Percentiles rank a stretch among this genome's conserved stretches.
These are phyloP conservation scores for Nomada fucata DNA, from an alignment of 2,888 invertebrate genomes.

Conservation along the genomic window DNA sequence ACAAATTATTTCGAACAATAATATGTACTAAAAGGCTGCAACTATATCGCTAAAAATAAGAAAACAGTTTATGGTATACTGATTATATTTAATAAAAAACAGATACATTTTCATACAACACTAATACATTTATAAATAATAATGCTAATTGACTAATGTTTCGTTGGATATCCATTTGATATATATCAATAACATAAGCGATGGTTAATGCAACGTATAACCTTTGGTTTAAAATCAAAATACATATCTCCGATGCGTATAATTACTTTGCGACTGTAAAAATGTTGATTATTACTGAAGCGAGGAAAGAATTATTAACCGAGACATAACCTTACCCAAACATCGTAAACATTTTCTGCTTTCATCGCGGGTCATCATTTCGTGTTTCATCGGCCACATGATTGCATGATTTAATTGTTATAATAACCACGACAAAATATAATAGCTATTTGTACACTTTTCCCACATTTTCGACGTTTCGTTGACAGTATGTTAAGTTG, in stretches of 20 bases:
- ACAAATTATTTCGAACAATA: constrained; percentile 1
- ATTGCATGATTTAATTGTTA: constrained; percentile 63
- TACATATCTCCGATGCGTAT: neutral
- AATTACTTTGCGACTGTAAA: constrained; percentile 12
- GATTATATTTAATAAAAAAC: constrained; percentile 37
- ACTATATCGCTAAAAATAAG: constrained; percentile 26
- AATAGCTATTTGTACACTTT: constrained; percentile 54
- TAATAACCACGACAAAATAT: constrained; percentile 44
- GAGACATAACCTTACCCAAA: constrained; percentile 88
- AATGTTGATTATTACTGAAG: constrained; percentile 21
- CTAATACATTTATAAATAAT: constrained; percentile 39
- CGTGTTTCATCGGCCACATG: constrained; percentile 90
- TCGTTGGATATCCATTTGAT: constrained; percentile 13
- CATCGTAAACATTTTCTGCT: constrained; percentile 94
- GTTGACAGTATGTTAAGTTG: constrained; percentile 76
- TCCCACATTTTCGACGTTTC: constrained; percentile 69
- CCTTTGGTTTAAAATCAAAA: constrained; percentile 20
- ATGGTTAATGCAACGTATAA: neutral
- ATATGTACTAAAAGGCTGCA: neutral
- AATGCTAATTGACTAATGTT: constrained; percentile 14
- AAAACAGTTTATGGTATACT: constrained; percentile 20
- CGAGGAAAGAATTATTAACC: constrained; percentile 39
- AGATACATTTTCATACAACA: constrained; percentile 36
- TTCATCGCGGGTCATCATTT: constrained; percentile 93
- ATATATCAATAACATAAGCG: constrained; percentile 12